Conservation (phyloP, 1,140 invertebrate species). For the Ostrea edulis region DNA sequence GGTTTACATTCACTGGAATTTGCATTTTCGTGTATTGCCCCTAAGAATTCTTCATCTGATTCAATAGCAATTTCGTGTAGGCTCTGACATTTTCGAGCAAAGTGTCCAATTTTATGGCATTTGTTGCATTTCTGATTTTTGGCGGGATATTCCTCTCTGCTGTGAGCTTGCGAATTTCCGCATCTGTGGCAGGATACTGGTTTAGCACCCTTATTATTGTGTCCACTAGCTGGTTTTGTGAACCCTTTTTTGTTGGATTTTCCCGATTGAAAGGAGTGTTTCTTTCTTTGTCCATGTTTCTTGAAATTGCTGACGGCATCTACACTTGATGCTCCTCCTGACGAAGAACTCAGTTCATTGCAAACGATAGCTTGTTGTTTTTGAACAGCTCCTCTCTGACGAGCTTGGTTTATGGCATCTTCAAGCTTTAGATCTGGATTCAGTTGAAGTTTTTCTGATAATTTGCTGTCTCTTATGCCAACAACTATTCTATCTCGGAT, state of each 20-base stretch:
- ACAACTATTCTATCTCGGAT: conserved; percentile 1
- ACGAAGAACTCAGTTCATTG: too few relatives aligned
- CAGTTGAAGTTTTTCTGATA: too few relatives aligned
- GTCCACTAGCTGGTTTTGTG: too few relatives aligned
- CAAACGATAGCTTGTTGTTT: neutral
- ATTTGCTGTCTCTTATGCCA: too few relatives aligned
- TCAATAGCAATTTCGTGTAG: neutral
- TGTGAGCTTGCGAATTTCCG: neutral
- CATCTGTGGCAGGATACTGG: too few relatives aligned
- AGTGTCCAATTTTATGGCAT: conserved; percentile 34
- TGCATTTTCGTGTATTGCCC: conserved; percentile 1
- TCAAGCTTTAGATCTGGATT: too few relatives aligned
- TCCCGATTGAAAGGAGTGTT: too few relatives aligned
- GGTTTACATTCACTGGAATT: too few relatives aligned
- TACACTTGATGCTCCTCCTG: too few relatives aligned
- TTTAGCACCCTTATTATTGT: too few relatives aligned
- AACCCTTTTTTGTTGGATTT: neutral
- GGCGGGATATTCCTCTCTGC: conserved; percentile 28
- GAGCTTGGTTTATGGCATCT: neutral
- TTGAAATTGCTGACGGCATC: too few relatives aligned
- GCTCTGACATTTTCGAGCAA: conserved; percentile 36
- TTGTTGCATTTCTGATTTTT: neutral
- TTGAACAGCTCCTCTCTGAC: conserved; percentile 31
- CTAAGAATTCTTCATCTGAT: conserved; percentile 33
- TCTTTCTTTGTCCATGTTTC: too few relatives aligned